A percentile compares a stretch with the other conserved stretches of the same genome.
phyloP scores from a whole-genome alignment of 2,797 vertebrate genomes.

The Glossophaga mutica region DNA sequence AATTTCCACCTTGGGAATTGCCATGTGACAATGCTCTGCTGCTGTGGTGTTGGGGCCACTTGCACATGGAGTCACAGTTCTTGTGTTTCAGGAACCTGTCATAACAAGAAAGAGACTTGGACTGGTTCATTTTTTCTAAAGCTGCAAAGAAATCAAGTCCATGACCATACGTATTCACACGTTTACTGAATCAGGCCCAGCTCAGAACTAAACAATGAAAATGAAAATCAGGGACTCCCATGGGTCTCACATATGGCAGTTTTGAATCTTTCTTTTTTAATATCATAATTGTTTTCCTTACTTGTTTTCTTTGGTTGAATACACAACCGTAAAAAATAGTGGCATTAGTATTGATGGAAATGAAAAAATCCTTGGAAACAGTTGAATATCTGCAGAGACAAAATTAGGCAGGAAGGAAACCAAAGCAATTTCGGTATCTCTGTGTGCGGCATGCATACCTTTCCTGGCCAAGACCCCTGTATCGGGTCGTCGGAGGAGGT shows the following conservation, averaged over 20 bases:
- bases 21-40: neutral
- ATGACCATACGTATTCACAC: constrained; percentile 18
- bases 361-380: constrained; percentile 53
- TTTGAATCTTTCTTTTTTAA: constrained; percentile 31
- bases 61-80: neutral
- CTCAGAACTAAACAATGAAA: constrained; percentile 58
- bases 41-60: neutral
- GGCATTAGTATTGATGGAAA: neutral
- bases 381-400: constrained; percentile 25
- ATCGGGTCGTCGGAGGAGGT: neutral
- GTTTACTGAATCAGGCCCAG: constrained; percentile 34
- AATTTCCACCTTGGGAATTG: neutral
- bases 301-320: constrained; percentile 69
- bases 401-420: constrained; percentile 63
- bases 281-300: constrained; percentile 66
- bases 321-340: constrained; percentile 22
- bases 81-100: neutral
- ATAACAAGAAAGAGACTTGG: neutral
- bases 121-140: neutral
- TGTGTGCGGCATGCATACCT: neutral
- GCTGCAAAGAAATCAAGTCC: constrained; percentile 36
- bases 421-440: constrained; percentile 46
- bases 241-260: constrained; percentile 42
- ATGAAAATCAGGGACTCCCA: constrained; percentile 60
- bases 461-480: neutral